phyloP scores from a whole-genome alignment of 2,797 vertebrate genomes.

The Xiphorhynchus erythropygius region DNA sequence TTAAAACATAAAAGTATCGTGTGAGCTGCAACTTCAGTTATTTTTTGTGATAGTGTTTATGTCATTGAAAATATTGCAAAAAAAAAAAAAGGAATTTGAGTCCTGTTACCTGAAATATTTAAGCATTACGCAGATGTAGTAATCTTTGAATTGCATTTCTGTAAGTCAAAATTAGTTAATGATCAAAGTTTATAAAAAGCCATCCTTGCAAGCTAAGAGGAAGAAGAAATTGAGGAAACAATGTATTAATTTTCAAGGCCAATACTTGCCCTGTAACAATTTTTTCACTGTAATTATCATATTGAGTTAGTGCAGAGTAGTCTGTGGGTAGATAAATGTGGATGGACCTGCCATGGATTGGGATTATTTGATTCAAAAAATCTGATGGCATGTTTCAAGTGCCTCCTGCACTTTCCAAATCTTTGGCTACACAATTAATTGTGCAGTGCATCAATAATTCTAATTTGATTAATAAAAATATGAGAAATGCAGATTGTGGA shows the following conservation, averaged over 20 bases:
- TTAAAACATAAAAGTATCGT: neutral
- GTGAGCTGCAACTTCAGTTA: neutral
- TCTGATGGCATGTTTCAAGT: neutral
- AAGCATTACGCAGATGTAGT: neutral
- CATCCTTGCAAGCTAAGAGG: neutral
- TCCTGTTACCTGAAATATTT: neutral
- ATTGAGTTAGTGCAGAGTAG: neutral
- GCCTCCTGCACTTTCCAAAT: neutral
- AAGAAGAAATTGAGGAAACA: neutral
- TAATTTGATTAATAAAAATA: neutral
- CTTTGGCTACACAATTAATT: neutral
- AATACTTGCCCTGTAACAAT: neutral
- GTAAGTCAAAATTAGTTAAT: neutral
- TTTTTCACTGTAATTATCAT: neutral
- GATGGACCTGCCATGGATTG: neutral
- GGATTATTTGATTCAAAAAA: neutral
- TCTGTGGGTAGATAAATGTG: neutral
- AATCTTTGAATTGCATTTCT: neutral
- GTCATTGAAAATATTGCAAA: neutral
- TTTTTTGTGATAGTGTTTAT: neutral
- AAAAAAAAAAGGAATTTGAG: neutral
- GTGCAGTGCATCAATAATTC: neutral
- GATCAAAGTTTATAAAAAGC: neutral
- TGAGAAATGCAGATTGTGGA: neutral
- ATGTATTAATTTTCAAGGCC: no score